These are phyloP conservation scores for Sebastes wilsoni DNA, from an alignment of 2,797 vertebrate species.

Conservation along the genomic window DNA sequence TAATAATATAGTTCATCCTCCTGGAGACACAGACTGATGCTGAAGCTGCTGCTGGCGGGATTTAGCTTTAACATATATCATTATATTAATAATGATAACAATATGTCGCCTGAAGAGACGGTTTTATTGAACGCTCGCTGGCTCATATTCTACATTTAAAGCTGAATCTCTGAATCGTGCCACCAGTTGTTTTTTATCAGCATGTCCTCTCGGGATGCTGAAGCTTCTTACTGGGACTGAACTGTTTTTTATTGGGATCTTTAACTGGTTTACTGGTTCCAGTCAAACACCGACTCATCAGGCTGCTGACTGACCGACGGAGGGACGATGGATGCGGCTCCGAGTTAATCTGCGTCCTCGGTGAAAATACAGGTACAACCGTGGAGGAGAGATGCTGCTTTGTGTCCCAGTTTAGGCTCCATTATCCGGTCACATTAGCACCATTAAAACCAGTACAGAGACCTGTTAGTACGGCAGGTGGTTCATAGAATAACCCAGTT, in stretches of 20 bases:
- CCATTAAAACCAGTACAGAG: neutral
- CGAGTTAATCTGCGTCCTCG: conserved; percentile 17
- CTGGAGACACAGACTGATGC: neutral
- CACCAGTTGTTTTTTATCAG: neutral
- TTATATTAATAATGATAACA: too few species aligned
- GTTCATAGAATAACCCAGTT: too few species aligned
- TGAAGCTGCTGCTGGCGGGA: too few species aligned
- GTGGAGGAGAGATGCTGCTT: neutral
- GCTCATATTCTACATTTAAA: neutral
- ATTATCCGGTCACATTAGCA: neutral
- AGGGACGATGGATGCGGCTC: conserved; percentile 31
- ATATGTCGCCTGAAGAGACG: too few species aligned
- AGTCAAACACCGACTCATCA: conserved; percentile 27
- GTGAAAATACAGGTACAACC: conserved; percentile 8
- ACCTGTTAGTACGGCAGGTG: neutral
- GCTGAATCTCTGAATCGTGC: neutral
- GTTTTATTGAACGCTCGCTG: too few species aligned
- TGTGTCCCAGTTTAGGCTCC: neutral
- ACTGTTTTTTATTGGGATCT: neutral
- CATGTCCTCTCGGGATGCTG: conserved; percentile 36
- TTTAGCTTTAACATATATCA: too few species aligned
- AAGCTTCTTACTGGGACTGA: conserved; percentile 11
- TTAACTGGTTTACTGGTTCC: neutral
- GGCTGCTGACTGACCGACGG: neutral
- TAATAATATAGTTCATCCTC: conserved; percentile 13